Base-by-base conservation (phyloP, 23 tunicate species). In the Corella eumyota region DNA sequence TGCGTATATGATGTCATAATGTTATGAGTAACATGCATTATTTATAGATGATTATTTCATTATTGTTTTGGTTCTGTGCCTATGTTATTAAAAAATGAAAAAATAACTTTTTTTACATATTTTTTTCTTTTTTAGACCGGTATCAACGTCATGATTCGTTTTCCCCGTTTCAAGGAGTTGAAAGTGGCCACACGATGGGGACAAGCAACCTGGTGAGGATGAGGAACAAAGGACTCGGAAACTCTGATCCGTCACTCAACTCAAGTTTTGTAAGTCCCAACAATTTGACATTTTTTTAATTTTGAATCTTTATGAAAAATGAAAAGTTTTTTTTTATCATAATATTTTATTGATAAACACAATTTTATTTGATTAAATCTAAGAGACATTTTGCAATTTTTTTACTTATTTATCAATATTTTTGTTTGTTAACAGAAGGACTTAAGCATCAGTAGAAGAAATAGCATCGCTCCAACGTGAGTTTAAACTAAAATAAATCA, bases 201-300 rank as follows among this genome's bases (percentile, higher is more conserved):
- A 73, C 92, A 30, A 73, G 92, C 49, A 86, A 86, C 40, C 71
- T 86, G 0, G 85, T 86, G 51, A 70, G 85, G 6, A 77, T 86
- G 85, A 63, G 76, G 9, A 86, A 77, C 51, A 77, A 66, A 50
- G 23, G 44, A 13, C 38, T 86, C 61, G 81, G 81, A 45, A 77
- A 86, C 36, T 86, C 95, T 4, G 95, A 82, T 36, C 95, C 95
- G 1, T 77, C 85, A 22, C 74, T 86, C 37, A 86, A 82, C 23
- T 70, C 95, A 4, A 54, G 71, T 20, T 68, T 72, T 64, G 95
- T 86, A 77, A 86, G 95, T 61, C 26, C 13, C 5, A 13, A 1
- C 0, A 0, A n/a, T n/a, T n/a, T n/a, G n/a, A n/a, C n/a, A n/a
- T 17, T 27, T 0, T 22, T 19, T 19, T 21, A 21, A 15, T 0